Evolutionary conservation across 2,797 vertebrate species (phyloP).

Genomic region (Malacoraja senta): DNA sequence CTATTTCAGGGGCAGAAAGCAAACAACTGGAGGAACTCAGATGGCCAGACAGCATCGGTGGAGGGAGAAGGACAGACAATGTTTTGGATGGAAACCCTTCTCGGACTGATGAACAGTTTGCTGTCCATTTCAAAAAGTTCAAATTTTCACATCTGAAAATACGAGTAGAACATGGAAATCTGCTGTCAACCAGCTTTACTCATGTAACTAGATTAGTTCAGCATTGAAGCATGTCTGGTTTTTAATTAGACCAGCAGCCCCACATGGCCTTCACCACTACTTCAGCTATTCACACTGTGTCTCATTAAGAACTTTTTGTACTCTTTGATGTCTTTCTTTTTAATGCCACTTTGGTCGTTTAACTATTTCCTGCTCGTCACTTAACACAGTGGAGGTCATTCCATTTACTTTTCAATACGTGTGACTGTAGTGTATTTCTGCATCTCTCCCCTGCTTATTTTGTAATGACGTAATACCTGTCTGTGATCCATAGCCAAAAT

Average conservation of each 20-base stretch:
- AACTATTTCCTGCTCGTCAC: not conserved
- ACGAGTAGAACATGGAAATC: not conserved
- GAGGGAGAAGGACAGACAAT: too few relatives aligned
- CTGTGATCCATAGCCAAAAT: not conserved
- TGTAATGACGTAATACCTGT: not conserved
- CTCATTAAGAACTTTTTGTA: not conserved
- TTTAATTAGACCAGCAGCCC: not conserved
- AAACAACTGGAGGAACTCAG: too few relatives aligned
- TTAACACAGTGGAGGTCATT: not conserved
- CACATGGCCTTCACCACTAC: not conserved
- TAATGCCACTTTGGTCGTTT: not conserved
- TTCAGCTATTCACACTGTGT: not conserved
- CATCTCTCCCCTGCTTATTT: not conserved
- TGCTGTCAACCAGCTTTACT: not conserved
- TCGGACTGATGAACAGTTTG: not conserved
- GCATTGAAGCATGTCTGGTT: not conserved
- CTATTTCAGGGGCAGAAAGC: not conserved
- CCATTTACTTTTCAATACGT: not conserved
- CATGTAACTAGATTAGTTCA: not conserved
- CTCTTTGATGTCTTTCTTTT: not conserved
- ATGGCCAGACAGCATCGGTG: too few relatives aligned
- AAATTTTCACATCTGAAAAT: not conserved
- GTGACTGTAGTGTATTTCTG: not conserved
- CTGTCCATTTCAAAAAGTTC: not conserved
- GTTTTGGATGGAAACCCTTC: too few relatives aligned